phyloP scores from a whole-genome alignment of 2,113 vertebrate species.

The Ceuthmochares aereus region DNA sequence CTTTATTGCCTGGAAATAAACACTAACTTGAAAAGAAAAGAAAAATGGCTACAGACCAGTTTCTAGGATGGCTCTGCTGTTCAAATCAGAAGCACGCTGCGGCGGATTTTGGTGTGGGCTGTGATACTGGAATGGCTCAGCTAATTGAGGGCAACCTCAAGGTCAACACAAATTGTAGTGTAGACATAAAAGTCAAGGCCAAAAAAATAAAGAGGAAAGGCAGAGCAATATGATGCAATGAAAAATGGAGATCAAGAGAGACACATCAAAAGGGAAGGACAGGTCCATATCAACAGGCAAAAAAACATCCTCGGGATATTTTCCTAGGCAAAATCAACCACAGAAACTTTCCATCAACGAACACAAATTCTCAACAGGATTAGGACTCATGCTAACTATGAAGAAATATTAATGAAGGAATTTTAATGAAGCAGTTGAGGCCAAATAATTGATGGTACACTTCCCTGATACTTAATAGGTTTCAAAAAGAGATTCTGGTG shows the following conservation, averaged over 20 bases:
- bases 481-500: not conserved
- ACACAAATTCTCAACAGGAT: not conserved
- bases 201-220: conserved; percentile 37
- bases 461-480: not conserved
- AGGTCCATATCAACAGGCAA: not conserved
- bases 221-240: conserved; percentile 3
- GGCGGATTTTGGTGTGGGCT: not conserved
- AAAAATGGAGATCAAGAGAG: not conserved
- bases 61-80: not conserved
- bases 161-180: conserved; percentile 28
- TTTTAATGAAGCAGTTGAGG: not conserved
- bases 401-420: not conserved
- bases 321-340: not conserved
- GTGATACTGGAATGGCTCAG: not conserved
- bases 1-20: conserved; percentile 61
- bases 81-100: not conserved
- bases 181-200: conserved; percentile 38
- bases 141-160: conserved; percentile 58
- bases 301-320: not conserved
- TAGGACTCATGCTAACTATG: not conserved
- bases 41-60: not conserved
- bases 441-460: not conserved
- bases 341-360: not conserved
- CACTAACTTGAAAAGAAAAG: conserved; percentile 36
- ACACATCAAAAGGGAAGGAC: not conserved